Percentiles rank a stretch among this genome's conserved stretches.
Conservation (phyloP, 2,113 vertebrate genomes). For the Bubalus kerabau region DNA sequence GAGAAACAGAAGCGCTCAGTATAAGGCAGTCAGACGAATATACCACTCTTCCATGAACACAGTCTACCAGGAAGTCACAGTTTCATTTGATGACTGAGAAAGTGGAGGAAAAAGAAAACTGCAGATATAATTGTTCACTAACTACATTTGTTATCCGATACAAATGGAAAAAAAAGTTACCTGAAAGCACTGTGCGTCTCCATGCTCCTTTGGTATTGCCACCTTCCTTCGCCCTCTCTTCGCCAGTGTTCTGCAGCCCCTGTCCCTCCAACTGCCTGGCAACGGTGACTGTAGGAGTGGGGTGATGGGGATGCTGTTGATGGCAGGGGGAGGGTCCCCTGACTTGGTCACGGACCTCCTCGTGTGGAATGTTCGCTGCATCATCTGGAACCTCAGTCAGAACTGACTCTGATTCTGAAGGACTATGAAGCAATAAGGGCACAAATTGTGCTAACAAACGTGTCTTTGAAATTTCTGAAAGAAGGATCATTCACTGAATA, state of each 20-base stretch:
- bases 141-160: not conserved
- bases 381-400: conserved; percentile 73
- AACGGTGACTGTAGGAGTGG: accelerated
- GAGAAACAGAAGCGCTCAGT: too few species aligned
- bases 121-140: not conserved
- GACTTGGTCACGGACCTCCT: not conserved
- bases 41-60: accelerated
- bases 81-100: not conserved
- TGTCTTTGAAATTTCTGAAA: not conserved
- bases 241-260: not conserved
- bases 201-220: not conserved
- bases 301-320: not conserved
- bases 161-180: not conserved
- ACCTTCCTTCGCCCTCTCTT: not conserved
- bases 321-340: not conserved
- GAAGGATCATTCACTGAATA: not conserved
- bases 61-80: not conserved
- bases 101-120: not conserved
- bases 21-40: not conserved
- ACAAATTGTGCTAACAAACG: not conserved
- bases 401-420: conserved; percentile 59
- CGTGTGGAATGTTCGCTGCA: conserved; percentile 71
- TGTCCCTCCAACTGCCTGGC: not conserved
- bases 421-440: conserved; percentile 23
- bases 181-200: not conserved